These are phyloP conservation scores for Epinephelus awoara DNA, from an alignment of 2,797 vertebrate species.

Conservation along the genomic window DNA sequence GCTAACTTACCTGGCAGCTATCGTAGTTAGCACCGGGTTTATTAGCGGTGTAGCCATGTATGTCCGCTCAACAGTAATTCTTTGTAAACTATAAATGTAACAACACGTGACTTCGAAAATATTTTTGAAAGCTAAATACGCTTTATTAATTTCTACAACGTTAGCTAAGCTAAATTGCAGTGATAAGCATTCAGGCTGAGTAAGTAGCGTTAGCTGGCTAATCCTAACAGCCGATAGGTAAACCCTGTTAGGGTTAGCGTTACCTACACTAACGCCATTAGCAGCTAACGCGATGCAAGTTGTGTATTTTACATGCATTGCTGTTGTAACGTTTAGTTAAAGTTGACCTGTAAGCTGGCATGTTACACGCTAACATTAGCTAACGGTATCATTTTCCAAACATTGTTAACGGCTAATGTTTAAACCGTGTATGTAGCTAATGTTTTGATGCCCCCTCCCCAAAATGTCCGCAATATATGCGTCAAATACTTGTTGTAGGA, in stretches of 20 bases:
- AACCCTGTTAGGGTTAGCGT: neutral
- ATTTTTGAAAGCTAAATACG: neutral
- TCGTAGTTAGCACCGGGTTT: neutral
- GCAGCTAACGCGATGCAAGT: neutral
- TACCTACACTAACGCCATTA: neutral
- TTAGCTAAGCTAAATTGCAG: conserved; percentile 27
- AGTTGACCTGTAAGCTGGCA: neutral
- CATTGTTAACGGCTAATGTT: neutral
- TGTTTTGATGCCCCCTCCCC: neutral
- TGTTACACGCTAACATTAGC: conserved; percentile 29
- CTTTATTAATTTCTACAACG: neutral
- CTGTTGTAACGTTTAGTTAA: neutral
- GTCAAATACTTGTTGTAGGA: neutral
- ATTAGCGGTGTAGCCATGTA: neutral
- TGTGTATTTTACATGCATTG: neutral
- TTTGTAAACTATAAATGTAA: too few relatives aligned
- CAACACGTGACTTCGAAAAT: neutral
- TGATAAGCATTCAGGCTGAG: conserved; percentile 54
- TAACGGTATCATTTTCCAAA: neutral
- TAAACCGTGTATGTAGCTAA: neutral
- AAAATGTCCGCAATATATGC: accelerated
- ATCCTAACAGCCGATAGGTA: conserved; percentile 17
- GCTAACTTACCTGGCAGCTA: conserved; percentile 26
- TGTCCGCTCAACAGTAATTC: neutral
- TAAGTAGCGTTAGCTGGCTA: conserved; percentile 43